Evolutionary conservation across 2,888 invertebrate species (phyloP), one percentile per base, ranked within the genome.

Genomic region (Agrilus cyanescens): DNA sequence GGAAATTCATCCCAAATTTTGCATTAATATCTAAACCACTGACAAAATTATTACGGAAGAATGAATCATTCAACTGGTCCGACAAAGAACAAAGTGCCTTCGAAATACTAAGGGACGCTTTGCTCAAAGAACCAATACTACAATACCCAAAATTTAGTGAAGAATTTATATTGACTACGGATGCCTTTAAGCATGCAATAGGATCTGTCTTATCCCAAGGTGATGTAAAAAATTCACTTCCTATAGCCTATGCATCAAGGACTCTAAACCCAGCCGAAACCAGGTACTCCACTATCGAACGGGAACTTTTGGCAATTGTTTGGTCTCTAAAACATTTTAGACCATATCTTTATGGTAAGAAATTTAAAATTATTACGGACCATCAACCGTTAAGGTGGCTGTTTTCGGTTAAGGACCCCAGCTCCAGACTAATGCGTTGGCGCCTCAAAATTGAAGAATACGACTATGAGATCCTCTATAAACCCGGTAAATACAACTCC

Each of bases 61-160:
- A 18, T 5, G 18, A n/a, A n/a, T n/a, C n/a, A n/a, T 57, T 53
- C 44, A 4, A 38, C 15, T 54, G 57, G 58, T 43, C 45, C 12
- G 36, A 25, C 12, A 16, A 32, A 34, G 36, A 41, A 36, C 33
- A 41, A 41, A 30, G 43, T 15, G 36, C 50, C 14, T 38, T n/a
- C n/a, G n/a, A n/a, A n/a, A n/a, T n/a, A n/a, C n/a, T n/a, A n/a
- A 47, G 46, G 38, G 20, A 14, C 13, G 33, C 41, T 12, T 43
- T 52, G 35, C 38, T 34, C 25, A 41, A 41, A 29, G 29, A 39
- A n/a, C n/a, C n/a, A n/a, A n/a, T n/a, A n/a, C n/a, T n/a, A n/a
- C n/a, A n/a, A n/a, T n/a, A n/a, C n/a, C n/a, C n/a, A n/a, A n/a
- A n/a, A n/a, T n/a, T n/a, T n/a, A n/a, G n/a, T n/a, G n/a, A n/a